Base-by-base conservation (phyloP, 2,797 vertebrate species). In the Periophthalmus magnuspinnatus region DNA sequence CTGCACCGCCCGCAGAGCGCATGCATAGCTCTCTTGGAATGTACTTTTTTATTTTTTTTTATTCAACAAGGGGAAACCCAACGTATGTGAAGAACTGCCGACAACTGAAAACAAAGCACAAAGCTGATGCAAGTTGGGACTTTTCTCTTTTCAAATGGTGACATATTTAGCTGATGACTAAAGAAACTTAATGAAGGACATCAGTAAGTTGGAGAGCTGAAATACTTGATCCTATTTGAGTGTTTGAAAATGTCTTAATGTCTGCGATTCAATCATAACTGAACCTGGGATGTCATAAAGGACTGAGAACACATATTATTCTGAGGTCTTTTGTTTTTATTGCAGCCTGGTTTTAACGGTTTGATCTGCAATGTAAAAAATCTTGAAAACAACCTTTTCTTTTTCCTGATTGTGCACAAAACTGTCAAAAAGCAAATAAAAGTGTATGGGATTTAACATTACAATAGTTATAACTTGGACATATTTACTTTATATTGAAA, bases 41-140 rank as follows among this genome's bases (percentile, higher is more conserved):
- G 81, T 80, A 72, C 79, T 75, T 71, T 88, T 79, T n/a, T 80
- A 72, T 79, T 75, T 71, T 88, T 65, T 79, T 79, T n/a, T 16
- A 59, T 68, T 66, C 67, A 28, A 61, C 73, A 68, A 22, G 6
- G 71, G 78, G 79, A 76, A 80, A 82, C 61, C 70, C 69, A 3
- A 64, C 19, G 0, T 38, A 57, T 34, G 65, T 69, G 73, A 76
- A 70, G 41, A 76, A 56, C 61, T 2, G 67, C 14, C 32, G 58
- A 52, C 76, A 0, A 28, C 72, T 70, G 69, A 77, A 62, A 47
- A 45, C 7, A 47, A 1, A 24, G 61, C 36, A 45, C 7, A 47
- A 1, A 24, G 61, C 36, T 24, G 61, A 16, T 14, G 10, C 2
- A 4, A 62, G 21, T 8, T 36, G 57, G 14, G 10, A 6, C 5